Evolutionary conservation across 1,140 invertebrate genomes (phyloP).

Genomic region (Metaphire vulgaris): DNA sequence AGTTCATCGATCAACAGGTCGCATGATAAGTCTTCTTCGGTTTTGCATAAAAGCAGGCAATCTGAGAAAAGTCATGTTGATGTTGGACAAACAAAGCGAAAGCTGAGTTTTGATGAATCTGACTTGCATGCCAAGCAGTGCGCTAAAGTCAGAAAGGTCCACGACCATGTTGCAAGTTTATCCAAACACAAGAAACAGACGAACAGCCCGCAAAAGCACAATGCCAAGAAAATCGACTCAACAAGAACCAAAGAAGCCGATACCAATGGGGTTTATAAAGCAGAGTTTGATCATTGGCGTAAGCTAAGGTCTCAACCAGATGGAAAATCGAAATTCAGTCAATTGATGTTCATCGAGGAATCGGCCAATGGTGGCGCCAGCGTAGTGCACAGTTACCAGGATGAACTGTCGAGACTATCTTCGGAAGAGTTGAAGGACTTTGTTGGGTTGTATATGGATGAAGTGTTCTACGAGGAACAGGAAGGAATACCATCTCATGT

Average conservation of each 20-base stretch:
- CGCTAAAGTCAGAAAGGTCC: not conserved
- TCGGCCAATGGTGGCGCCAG: constrained; percentile 93
- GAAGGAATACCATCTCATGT: constrained; percentile 63
- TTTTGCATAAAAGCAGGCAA: not conserved
- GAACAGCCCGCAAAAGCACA: not conserved
- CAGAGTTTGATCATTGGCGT: not conserved
- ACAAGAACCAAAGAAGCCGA: not conserved
- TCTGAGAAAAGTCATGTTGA: not conserved
- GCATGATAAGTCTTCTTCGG: no score
- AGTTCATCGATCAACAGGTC: no score
- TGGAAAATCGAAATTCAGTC: constrained; percentile 32
- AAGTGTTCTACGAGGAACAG: constrained; percentile 52
- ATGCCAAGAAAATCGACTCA: not conserved
- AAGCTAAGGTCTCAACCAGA: not conserved
- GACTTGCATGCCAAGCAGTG: not conserved
- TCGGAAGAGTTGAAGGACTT: constrained; percentile 70
- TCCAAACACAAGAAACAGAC: not conserved
- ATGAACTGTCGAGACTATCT: constrained; percentile 74
- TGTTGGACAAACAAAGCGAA: not conserved
- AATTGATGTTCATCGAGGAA: constrained; percentile 77
- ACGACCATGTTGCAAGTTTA: not conserved
- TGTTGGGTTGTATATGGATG: constrained; percentile 80
- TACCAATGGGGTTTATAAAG: not conserved
- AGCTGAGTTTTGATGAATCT: not conserved
- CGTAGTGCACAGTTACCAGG: constrained; percentile 84